A percentile compares a stretch with the other conserved stretches of the same genome.
Conservation (phyloP, 2,888 invertebrate species). For the Folsomia manolachei region DNA sequence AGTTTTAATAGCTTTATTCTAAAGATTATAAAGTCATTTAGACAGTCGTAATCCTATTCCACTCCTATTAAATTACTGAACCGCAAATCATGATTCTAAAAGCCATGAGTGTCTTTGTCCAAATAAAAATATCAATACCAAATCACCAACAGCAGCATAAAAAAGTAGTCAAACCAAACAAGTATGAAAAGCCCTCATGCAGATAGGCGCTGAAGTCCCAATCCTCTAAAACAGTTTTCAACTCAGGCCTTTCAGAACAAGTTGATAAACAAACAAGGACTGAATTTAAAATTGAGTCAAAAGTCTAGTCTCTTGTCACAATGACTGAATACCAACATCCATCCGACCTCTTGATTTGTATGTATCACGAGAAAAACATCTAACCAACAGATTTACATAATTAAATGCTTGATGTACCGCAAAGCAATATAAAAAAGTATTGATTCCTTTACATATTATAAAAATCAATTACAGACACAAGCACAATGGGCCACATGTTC, state of each 20-base stretch:
- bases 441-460: not conserved
- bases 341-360: not conserved
- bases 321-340: not conserved
- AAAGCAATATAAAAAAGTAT: not conserved
- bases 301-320: not conserved
- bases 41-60: not conserved
- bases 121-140: too few relatives aligned
- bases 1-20: not conserved
- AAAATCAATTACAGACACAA: not conserved
- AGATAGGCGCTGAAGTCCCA: too few relatives aligned
- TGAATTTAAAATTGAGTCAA: not conserved
- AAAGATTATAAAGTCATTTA: not conserved
- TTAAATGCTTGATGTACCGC: not conserved
- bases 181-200: too few relatives aligned
- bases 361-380: not conserved
- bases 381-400: not conserved
- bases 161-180: too few relatives aligned
- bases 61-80: not conserved
- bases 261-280: too few relatives aligned
- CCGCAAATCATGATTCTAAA: not conserved
- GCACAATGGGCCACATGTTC: too few relatives aligned
- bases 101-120: too few relatives aligned
- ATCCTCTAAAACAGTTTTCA: too few relatives aligned
- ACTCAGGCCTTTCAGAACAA: too few relatives aligned
- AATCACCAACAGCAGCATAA: too few relatives aligned